Evolutionary conservation across 1,140 invertebrate genomes (phyloP), one percentile per base, ranked within the genome.

Genomic region (Habropoda laboriosa): DNA sequence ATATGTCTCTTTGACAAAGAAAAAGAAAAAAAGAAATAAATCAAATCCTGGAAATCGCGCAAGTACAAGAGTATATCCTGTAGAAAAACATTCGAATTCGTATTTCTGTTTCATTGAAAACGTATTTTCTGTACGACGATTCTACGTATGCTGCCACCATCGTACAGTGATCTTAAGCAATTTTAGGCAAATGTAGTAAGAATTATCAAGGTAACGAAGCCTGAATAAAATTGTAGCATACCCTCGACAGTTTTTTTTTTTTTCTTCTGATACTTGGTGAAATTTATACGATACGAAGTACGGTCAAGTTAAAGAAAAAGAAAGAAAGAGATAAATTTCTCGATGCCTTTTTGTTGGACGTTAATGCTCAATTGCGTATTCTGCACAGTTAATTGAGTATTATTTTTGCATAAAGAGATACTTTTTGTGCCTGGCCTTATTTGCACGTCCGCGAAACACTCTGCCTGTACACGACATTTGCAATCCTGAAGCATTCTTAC

Each of bases 351-450:
- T 73, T 73, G 45, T 76, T 79, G 57, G 60, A 76, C 66, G 58
- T 85, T 86, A 42, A 81, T 60, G 76, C 80, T 85, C 83, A 68
- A 64, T 82, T 85, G 67, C 79, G 80, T 71, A 79, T 67, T 80
- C 30, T 86, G 82, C 84, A 86, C 79, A 81, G 75, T 79, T 51
- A 61, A 83, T 78, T 64, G 47, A 76, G 58, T 85, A 85, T 49
- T 86, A 74, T 73, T 82, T n/a, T 73, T 86, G 83, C 85, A 86
- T 86, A 86, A 64, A 79, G 58, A 78, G 51, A 63, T 42, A 79
- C 82, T 79, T 75, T 86, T 86, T 83, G 78, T 90, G 92, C 92
- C 86, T 92, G 92, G 92, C 90, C 91, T 92, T 87, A 77, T 68
- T 82, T 87, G 88, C 88, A 88, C 79, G 88, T 82, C 55, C 75